Conservation (phyloP, 2,113 vertebrate species). For the Trogon melanurus region DNA sequence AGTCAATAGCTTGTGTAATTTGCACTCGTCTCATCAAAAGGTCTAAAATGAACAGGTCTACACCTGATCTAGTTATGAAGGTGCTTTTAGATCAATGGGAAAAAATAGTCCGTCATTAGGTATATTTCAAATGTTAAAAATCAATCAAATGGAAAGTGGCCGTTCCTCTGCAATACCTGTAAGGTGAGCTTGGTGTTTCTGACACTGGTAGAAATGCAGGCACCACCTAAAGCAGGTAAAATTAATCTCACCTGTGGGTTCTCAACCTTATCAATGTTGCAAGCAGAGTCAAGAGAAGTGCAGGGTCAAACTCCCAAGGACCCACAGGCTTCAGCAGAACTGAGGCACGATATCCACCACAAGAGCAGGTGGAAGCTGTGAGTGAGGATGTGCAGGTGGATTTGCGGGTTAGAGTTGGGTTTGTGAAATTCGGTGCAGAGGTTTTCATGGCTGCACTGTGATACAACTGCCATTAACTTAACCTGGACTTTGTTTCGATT, state of each 20-base stretch:
- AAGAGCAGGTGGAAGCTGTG: background rate
- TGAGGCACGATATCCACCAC: background rate
- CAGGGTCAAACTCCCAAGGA: background rate
- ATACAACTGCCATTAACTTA: background rate
- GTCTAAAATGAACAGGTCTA: background rate
- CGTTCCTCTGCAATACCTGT: background rate
- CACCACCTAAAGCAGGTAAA: background rate
- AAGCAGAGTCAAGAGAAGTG: background rate
- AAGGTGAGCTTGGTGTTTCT: background rate
- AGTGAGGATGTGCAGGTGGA: background rate
- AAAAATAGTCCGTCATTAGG: background rate
- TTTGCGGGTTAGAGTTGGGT: background rate
- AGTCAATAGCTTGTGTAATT: background rate
- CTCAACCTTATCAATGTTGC: background rate
- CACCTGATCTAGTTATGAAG: background rate
- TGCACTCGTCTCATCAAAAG: background rate
- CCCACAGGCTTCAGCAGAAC: background rate
- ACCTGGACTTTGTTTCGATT: background rate
- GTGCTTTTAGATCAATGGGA: background rate
- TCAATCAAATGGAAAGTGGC: background rate
- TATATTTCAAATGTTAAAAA: background rate
- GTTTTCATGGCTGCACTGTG: background rate
- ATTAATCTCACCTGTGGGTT: background rate
- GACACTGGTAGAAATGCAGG: background rate
- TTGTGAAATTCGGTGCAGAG: background rate